These are phyloP conservation scores for Odontophorus gujanensis DNA, from an alignment of 2,113 vertebrate genomes.

Conservation along the genomic window DNA sequence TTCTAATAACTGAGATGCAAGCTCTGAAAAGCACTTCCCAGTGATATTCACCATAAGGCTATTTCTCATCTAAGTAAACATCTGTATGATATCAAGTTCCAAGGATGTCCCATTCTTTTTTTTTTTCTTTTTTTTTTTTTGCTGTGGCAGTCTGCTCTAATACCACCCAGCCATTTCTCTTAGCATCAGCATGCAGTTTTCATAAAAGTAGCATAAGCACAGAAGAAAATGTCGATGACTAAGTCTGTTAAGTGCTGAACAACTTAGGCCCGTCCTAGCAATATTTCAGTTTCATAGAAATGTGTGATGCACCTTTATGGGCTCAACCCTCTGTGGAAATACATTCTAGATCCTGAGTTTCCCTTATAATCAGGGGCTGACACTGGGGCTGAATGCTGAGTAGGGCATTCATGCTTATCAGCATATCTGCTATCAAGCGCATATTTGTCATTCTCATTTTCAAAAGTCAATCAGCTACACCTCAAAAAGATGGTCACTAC, in stretches of 20 bases:
- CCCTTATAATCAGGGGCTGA: slow-evolving; percentile 15
- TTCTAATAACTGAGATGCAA: not conserved
- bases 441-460: slow-evolving; percentile 66
- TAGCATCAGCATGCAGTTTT: not conserved
- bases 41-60: not conserved
- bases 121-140: not conserved
- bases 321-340: not conserved
- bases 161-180: not conserved
- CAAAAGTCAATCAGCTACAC: slow-evolving; percentile 20
- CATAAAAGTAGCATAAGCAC: not conserved
- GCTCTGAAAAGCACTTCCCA: not conserved
- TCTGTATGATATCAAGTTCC: not conserved
- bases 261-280: not conserved
- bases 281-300: not conserved
- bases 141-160: not conserved
- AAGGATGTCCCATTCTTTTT: not conserved
- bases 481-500: slow-evolving; percentile 5
- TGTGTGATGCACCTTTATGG: not conserved
- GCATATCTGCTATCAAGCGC: slow-evolving; percentile 49
- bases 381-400: slow-evolving; percentile 26
- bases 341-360: not conserved
- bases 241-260: not conserved
- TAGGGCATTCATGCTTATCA: slow-evolving; percentile 43
- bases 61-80: slow-evolving; percentile 2
- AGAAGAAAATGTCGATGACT: not conserved